Evolutionary conservation across 2,888 invertebrate species (phyloP).

Genomic region (Orgyia antiqua): DNA sequence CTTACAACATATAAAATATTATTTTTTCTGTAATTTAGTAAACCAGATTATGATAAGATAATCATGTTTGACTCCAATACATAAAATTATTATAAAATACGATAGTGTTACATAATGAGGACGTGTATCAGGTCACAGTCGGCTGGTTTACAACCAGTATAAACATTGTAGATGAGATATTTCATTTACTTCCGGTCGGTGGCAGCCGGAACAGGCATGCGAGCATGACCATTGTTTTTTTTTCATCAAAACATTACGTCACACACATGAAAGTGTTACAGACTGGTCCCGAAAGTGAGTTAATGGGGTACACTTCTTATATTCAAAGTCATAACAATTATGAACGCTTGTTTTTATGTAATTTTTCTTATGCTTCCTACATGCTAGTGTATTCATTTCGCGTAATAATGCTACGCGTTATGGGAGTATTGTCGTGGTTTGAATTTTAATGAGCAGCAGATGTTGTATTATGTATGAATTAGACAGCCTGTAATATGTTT

Average conservation of each 20-base stretch:
- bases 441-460: slow-evolving; percentile 16
- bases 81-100: no score
- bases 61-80: no score
- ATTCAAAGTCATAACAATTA: slow-evolving; percentile 25
- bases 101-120: no score
- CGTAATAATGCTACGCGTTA: slow-evolving; percentile 21
- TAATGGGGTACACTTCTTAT: slow-evolving; percentile 43
- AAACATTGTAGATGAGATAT: slow-evolving; percentile 17
- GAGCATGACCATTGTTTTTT: slow-evolving; percentile 37
- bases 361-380: slow-evolving; percentile 23
- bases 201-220: slow-evolving; percentile 33
- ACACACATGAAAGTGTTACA: slow-evolving; percentile 51
- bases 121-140: slow-evolving; percentile 4
- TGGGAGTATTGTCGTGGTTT: slow-evolving; percentile 16
- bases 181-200: slow-evolving; percentile 36
- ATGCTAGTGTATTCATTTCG: slow-evolving; percentile 12
- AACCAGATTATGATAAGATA: no score
- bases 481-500: no score
- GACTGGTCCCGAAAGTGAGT: slow-evolving; percentile 61
- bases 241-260: slow-evolving; percentile 38
- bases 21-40: no score
- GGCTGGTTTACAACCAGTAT: slow-evolving; percentile 11
- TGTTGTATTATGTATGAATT: slow-evolving; percentile 6
- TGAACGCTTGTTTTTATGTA: slow-evolving; percentile 21
- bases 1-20: no score